Evolutionary conservation across 2,797 vertebrate genomes (phyloP).

Genomic region (Pipistrellus nathusii): DNA sequence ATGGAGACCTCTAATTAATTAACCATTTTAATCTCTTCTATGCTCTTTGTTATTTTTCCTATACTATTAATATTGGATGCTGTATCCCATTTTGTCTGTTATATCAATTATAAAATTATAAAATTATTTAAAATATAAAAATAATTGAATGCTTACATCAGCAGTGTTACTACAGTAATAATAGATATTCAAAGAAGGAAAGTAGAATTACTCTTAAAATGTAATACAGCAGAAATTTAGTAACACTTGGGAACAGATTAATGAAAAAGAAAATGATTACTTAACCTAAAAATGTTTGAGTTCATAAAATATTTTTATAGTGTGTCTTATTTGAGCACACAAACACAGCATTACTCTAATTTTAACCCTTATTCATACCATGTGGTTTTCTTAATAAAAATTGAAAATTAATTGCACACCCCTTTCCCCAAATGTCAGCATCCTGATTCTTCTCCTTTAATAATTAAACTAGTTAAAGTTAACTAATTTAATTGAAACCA

Average conservation of each 20-base stretch:
- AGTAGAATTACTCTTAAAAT: neutral
- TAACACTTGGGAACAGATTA: neutral
- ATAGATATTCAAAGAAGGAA: neutral
- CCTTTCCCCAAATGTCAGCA: neutral
- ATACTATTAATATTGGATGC: neutral
- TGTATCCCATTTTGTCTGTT: neutral
- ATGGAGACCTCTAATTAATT: neutral
- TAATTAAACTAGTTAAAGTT: neutral
- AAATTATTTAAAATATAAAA: neutral
- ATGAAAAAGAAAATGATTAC: neutral
- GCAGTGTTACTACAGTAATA: neutral
- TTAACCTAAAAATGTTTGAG: neutral
- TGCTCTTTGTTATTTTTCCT: neutral
- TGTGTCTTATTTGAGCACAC: neutral
- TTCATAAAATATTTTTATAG: neutral
- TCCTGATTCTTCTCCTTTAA: neutral
- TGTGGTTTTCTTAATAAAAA: neutral
- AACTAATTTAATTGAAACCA: conserved; percentile 17
- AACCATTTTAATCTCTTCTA: neutral
- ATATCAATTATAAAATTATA: neutral
- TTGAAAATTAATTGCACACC: neutral
- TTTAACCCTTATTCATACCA: neutral
- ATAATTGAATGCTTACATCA: neutral
- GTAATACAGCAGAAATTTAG: neutral
- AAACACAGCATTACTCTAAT: neutral